phyloP scores from a whole-genome alignment of 2,888 invertebrate species.

The Drosophila pseudotakahashii region DNA sequence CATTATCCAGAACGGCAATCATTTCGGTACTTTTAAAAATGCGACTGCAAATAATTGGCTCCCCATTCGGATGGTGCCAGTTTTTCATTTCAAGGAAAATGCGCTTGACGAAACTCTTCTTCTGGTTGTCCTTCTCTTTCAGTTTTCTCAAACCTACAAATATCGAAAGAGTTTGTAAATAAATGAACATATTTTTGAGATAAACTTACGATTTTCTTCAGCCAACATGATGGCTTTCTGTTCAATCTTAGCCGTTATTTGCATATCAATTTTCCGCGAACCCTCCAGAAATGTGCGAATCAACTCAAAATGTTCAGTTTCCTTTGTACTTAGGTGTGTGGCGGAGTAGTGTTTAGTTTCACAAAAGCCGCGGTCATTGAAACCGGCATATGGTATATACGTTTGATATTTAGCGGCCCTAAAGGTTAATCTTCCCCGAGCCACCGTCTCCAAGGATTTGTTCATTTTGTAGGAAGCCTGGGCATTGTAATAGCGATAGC shows the following conservation, averaged over 20 bases:
- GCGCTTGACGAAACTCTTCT: neutral
- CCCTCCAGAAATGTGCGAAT: constrained; percentile 10
- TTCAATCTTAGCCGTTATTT: neutral
- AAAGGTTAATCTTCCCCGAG: neutral
- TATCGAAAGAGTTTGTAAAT: neutral
- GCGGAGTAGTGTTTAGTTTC: rapidly evolving
- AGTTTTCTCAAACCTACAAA: neutral
- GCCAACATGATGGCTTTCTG: neutral
- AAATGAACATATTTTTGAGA: neutral
- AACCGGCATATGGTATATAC: constrained; percentile 29
- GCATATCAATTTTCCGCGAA: neutral
- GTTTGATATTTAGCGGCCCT: neutral
- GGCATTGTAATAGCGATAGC: constrained; percentile 48
- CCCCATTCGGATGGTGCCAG: constrained; percentile 3
- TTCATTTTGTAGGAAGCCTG: constrained; percentile 16
- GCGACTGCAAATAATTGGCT: neutral
- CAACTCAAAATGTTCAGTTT: neutral
- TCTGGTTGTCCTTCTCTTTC: too few relatives aligned
- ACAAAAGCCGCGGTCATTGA: neutral
- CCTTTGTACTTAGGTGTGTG: too few relatives aligned
- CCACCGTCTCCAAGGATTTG: neutral
- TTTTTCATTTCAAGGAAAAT: neutral
- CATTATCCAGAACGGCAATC: neutral
- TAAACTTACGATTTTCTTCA: neutral
- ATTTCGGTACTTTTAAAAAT: neutral